A percentile compares a stretch with the other conserved stretches of the same genome.
Evolutionary conservation across 2,113 vertebrate species (phyloP).

Genomic region (Genyomyrus donnyi): DNA sequence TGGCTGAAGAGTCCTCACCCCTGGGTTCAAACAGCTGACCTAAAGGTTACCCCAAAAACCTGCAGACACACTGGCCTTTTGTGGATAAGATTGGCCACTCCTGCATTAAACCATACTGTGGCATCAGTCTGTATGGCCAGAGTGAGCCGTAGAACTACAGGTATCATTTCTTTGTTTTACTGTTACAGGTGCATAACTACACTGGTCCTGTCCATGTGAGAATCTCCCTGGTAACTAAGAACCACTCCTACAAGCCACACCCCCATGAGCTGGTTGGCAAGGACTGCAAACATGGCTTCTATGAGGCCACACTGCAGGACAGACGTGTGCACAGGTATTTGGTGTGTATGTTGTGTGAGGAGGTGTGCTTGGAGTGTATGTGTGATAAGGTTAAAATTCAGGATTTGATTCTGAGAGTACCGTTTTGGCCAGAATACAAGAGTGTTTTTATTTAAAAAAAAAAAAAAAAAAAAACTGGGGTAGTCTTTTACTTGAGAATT

Average conservation of each 20-base stretch:
- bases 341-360: background rate
- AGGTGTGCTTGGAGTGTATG: background rate
- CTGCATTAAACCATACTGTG: background rate
- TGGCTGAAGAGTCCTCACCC: no score
- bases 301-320: constrained; percentile 78
- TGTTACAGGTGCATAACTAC: constrained; percentile 73
- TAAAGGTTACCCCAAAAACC: no score
- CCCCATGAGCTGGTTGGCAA: constrained; percentile 86
- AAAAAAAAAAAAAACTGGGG: background rate
- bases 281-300: constrained; percentile 84
- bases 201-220: constrained; percentile 73
- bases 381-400: background rate
- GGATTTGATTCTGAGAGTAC: background rate
- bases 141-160: background rate
- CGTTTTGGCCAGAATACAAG: background rate
- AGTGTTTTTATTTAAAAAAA: background rate
- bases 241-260: constrained; percentile 74
- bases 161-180: background rate
- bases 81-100: background rate
- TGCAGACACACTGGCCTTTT: no score
- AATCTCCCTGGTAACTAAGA: constrained; percentile 83
- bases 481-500: background rate
- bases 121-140: background rate
- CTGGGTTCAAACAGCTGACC: no score
- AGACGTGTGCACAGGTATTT: constrained; percentile 78